These are phyloP conservation scores for Lutjanus erythropterus DNA, from an alignment of 2,113 vertebrate genomes.

Conservation along the genomic window DNA sequence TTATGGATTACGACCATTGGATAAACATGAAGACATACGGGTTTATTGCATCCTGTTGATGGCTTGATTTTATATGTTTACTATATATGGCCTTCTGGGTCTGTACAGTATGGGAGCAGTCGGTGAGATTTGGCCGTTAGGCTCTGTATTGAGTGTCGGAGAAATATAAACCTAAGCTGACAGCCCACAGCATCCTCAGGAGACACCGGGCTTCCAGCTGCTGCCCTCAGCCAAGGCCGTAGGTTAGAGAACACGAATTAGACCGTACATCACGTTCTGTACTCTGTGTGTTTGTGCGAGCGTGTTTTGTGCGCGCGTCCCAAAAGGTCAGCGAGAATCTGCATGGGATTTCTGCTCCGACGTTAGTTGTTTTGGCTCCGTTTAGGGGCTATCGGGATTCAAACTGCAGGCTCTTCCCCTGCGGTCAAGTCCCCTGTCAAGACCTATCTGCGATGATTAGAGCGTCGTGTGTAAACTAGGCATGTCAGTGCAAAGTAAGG, in stretches of 20 bases:
- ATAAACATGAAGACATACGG: constrained; percentile 50
- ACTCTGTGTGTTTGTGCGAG: constrained; percentile 27
- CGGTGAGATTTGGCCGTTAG: constrained; percentile 53
- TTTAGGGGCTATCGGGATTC: constrained; percentile 53
- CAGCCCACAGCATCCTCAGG: constrained; percentile 64
- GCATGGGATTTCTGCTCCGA: constrained; percentile 42
- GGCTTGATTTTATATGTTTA: constrained; percentile 46
- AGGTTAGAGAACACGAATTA: constrained; percentile 57
- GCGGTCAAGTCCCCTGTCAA: constrained; percentile 51
- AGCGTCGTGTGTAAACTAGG: constrained; percentile 47
- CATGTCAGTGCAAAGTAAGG: constrained; percentile 54
- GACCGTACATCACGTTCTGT: constrained; percentile 48
- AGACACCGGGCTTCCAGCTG: constrained; percentile 66
- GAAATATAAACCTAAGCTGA: constrained; percentile 69
- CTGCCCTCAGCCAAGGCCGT: constrained; percentile 64
- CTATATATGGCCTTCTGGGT: constrained; percentile 55
- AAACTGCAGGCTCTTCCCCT: constrained; percentile 45
- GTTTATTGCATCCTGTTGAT: constrained; percentile 68
- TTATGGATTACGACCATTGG: constrained; percentile 51
- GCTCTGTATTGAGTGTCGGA: constrained; percentile 65
- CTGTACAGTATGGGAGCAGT: constrained; percentile 38
- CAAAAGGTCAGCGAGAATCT: constrained; percentile 51
- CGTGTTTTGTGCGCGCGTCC: constrained; percentile 12
- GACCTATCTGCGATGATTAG: constrained; percentile 52
- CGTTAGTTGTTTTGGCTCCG: constrained; percentile 66